Conservation (phyloP, 2,888 invertebrate genomes). For the Acronicta leporina region DNA sequence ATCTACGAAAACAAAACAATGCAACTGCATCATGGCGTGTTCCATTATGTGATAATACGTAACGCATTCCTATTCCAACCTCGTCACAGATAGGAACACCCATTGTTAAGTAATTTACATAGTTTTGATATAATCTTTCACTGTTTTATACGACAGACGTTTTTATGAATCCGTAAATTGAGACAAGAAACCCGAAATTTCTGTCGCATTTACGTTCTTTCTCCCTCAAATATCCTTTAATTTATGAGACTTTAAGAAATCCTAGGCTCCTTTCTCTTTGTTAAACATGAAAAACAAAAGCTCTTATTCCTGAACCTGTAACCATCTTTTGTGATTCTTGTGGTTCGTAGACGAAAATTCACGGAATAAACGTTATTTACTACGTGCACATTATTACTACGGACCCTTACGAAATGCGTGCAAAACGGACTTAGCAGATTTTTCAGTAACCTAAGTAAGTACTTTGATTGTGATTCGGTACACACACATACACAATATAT, state of each 20-base stretch:
- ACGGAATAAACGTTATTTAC: too few relatives aligned
- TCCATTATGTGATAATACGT: slow-evolving; percentile 52
- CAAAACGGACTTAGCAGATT: not conserved
- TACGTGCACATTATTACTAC: too few relatives aligned
- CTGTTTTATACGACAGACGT: slow-evolving; percentile 13
- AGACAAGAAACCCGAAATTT: not conserved
- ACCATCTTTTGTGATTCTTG: too few relatives aligned
- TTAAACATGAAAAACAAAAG: too few relatives aligned
- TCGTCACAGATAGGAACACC: slow-evolving; percentile 38
- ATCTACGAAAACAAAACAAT: slow-evolving; percentile 37
- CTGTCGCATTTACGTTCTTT: too few relatives aligned
- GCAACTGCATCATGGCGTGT: slow-evolving; percentile 34
- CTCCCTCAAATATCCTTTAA: too few relatives aligned
- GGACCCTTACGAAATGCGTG: not conserved
- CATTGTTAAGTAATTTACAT: slow-evolving; percentile 46
- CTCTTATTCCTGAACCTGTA: too few relatives aligned
- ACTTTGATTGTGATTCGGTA: slow-evolving; percentile 4
- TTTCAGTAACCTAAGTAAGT: not conserved
- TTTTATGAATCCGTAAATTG: slow-evolving; percentile 8
- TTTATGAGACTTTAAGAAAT: too few relatives aligned
- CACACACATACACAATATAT: too few relatives aligned
- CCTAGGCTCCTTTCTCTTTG: too few relatives aligned
- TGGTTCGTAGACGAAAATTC: too few relatives aligned
- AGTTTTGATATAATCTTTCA: slow-evolving; percentile 42
- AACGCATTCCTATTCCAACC: slow-evolving; percentile 48